These are phyloP conservation scores for Polia nebulosa DNA, from an alignment of 2,888 invertebrate species.

Conservation along the genomic window DNA sequence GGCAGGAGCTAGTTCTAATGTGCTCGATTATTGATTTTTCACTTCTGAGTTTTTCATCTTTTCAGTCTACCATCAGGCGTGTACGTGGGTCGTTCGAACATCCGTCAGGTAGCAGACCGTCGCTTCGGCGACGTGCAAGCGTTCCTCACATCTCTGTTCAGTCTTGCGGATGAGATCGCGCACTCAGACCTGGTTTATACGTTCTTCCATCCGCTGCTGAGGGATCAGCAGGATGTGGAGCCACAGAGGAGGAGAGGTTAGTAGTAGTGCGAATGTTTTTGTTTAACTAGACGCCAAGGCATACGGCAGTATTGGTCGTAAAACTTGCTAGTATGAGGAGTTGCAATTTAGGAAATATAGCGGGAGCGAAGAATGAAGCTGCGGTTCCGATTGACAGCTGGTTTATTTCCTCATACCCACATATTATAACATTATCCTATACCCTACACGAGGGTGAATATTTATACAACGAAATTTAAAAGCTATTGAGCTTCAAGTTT, in stretches of 20 bases:
- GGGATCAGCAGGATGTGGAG: conserved; percentile 98
- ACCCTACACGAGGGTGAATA: too few relatives aligned
- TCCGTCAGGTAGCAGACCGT: conserved; percentile 98
- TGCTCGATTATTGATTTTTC: too few relatives aligned
- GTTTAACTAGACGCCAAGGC: not conserved
- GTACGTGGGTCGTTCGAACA: conserved; percentile 97
- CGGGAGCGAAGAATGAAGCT: too few relatives aligned
- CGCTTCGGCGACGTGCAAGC: conserved; percentile 97
- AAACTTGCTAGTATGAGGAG: too few relatives aligned
- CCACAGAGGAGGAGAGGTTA: conserved; percentile 95
- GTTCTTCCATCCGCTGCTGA: conserved; percentile 98
- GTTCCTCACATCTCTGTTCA: conserved; percentile 96
- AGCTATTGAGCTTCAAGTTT: too few relatives aligned
- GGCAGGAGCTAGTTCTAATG: too few relatives aligned
- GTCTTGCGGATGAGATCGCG: conserved; percentile 97
- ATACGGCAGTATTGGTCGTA: not conserved
- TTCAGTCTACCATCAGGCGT: conserved; percentile 91
- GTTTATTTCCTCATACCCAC: too few relatives aligned
- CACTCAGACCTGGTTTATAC: conserved; percentile 99
- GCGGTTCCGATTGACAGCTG: too few relatives aligned
- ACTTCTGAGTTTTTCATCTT: conserved; percentile 4
- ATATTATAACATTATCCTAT: too few relatives aligned
- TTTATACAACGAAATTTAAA: too few relatives aligned
- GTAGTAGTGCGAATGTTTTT: conserved; percentile 7
- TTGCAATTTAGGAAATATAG: too few relatives aligned